phyloP scores from a whole-genome alignment of 2,888 invertebrate genomes.

The Drosophila rubida region DNA sequence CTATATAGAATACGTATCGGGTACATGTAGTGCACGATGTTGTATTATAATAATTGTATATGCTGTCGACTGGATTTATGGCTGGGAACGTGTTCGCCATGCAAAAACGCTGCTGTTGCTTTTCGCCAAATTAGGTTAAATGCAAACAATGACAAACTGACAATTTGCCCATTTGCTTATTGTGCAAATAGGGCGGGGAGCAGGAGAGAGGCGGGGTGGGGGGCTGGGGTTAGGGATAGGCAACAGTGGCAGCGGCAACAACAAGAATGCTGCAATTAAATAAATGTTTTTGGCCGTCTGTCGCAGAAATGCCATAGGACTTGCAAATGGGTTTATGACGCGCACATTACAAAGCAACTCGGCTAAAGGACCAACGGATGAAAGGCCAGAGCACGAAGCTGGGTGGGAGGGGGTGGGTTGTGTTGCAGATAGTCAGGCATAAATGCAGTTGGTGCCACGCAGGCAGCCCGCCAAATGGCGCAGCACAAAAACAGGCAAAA shows the following conservation, averaged over 20 bases:
- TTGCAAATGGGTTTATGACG: slow-evolving; percentile 58
- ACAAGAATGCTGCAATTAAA: slow-evolving; percentile 62
- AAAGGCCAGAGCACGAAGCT: too few species aligned
- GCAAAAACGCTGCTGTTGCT: slow-evolving; percentile 47
- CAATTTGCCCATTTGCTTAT: slow-evolving; percentile 45
- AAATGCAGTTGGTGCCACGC: slow-evolving; percentile 72
- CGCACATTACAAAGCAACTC: slow-evolving; percentile 38
- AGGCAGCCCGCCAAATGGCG: slow-evolving; percentile 53
- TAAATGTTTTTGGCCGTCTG: slow-evolving; percentile 63
- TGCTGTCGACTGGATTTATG: slow-evolving; percentile 41
- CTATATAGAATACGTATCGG: too few species aligned
- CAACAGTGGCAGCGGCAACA: slow-evolving; percentile 1
- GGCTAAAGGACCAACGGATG: slow-evolving; percentile 17
- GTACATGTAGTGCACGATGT: neutral
- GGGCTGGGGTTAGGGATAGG: slow-evolving; percentile 5
- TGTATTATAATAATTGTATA: slow-evolving; percentile 18
- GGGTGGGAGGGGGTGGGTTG: too few species aligned
- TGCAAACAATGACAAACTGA: slow-evolving; percentile 62
- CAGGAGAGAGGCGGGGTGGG: neutral
- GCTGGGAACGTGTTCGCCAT: slow-evolving; percentile 66
- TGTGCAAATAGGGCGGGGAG: neutral
- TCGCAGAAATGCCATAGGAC: slow-evolving; percentile 49
- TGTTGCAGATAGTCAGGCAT: too few species aligned
- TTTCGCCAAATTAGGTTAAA: slow-evolving; percentile 68
- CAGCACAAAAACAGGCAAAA: slow-evolving; percentile 52